Percentiles rank a stretch among this genome's conserved stretches.
phyloP scores from a whole-genome alignment of 2,888 invertebrate genomes.

The Tenthredo livida region DNA sequence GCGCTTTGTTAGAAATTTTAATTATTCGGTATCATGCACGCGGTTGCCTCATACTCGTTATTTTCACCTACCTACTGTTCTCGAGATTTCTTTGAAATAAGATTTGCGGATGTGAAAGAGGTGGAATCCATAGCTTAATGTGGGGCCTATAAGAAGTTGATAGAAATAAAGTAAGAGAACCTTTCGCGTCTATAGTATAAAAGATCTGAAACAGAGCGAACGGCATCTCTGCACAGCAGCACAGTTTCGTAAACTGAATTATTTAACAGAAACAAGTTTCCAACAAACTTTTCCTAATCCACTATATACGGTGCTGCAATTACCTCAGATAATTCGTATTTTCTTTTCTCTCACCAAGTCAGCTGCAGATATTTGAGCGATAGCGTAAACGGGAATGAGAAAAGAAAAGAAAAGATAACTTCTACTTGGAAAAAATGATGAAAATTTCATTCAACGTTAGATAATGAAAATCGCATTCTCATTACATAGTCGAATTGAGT shows the following conservation, averaged over 20 bases:
- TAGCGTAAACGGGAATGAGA: neutral
- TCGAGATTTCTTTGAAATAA: no score
- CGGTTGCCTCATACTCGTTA: no score
- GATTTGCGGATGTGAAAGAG: neutral
- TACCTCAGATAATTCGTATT: conserved; percentile 27
- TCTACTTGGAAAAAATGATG: neutral
- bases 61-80: no score
- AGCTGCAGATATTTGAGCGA: no score
- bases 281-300: conserved; percentile 32
- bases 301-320: neutral
- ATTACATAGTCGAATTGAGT: neutral
- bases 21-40: no score
- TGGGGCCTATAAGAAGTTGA: neutral
- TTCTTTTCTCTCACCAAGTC: conserved; percentile 8
- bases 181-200: neutral
- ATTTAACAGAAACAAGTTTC: conserved; percentile 30
- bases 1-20: no score
- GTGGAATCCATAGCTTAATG: neutral
- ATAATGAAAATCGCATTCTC: neutral
- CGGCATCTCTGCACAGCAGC: conserved; percentile 4
- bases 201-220: conserved; percentile 13
- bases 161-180: neutral
- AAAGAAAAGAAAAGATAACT: neutral
- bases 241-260: conserved; percentile 39
- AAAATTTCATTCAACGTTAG: neutral